Percentiles rank a stretch among this genome's conserved stretches.
phyloP scores from a whole-genome alignment of 2,797 vertebrate genomes.

The Coendou prehensilis region DNA sequence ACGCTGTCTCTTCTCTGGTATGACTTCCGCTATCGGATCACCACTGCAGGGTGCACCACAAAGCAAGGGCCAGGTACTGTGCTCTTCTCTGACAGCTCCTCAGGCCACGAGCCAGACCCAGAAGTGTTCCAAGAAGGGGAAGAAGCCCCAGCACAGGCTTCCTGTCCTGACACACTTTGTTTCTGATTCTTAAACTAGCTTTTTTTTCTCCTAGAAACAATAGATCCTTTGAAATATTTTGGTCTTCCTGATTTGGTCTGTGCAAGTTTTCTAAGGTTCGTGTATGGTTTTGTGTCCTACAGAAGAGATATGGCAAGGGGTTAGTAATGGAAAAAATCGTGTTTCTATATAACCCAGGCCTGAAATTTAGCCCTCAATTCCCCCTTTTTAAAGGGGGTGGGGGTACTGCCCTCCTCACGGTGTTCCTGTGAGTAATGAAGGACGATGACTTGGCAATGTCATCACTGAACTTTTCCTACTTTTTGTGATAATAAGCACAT shows the following conservation, averaged over 20 bases:
- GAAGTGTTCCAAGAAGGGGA: slow-evolving; percentile 93
- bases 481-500: background rate
- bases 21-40: slow-evolving; percentile 98
- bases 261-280: background rate
- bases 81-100: slow-evolving; percentile 94
- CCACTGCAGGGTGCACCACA: slow-evolving; percentile 97
- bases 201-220: background rate
- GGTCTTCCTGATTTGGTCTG: background rate
- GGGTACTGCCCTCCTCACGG: background rate
- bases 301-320: background rate
- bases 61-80: slow-evolving; percentile 86
- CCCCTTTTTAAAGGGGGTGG: background rate
- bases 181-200: background rate
- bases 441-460: background rate
- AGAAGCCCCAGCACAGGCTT: background rate
- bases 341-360: rapidly evolving
- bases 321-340: background rate
- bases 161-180: too few species aligned
- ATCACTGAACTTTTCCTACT: background rate
- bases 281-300: background rate
- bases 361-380: background rate
- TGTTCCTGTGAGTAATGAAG: background rate
- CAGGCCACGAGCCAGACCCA: slow-evolving; percentile 89
- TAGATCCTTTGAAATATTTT: background rate
- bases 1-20: slow-evolving; percentile 98